Base-by-base conservation (phyloP, 2,888 invertebrate species). In the Leptinotarsa juncta region DNA sequence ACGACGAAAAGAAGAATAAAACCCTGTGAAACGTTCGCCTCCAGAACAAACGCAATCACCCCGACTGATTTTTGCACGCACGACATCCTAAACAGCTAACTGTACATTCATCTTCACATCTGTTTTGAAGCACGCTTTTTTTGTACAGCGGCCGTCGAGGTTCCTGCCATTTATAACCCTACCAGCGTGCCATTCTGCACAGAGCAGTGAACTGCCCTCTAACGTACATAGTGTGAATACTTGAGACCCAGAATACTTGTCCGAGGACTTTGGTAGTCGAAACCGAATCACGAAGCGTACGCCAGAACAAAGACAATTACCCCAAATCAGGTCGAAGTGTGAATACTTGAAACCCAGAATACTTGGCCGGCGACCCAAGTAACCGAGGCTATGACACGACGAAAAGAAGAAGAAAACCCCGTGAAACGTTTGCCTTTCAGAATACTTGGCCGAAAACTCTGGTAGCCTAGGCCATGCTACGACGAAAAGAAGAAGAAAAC, bases 111-210 rank as follows among this genome's bases (percentile, higher is more conserved):
- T 53, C 67, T 51, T 23, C 4, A 67, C 32, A 32, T 50, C 32
- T 4, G 23, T n/a, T 57, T 20, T 12, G 57, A 48, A 69, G 55
- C 69, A 55, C 26, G 49, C 69, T 69, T 69, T 57, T 49, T 49
- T 69, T 69, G 48, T 69, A 20, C 1, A 57, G 69, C n/a, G 69
- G 23, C 15, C 57, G 42, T 20, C 14, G 48, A 57, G 68, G 57
- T 69, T 57, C 48, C 32, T 18, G 68, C 68, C 68, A 57, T 49
- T 26, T 69, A 23, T 57, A 57, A 69, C 57, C 68, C 55, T 53
- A 42, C 51, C 23, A 53, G 48, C n/a, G 57, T 48, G 68, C 53
- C 16, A 69, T 57, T 69, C 20, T 42, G 42, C 55, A 26, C 5
- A 26, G 5, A 26, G 1, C 5, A 26, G 26, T 26, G 26, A 26